phyloP scores from a whole-genome alignment of 2,888 invertebrate species.

The Gnatocerus cornutus region DNA sequence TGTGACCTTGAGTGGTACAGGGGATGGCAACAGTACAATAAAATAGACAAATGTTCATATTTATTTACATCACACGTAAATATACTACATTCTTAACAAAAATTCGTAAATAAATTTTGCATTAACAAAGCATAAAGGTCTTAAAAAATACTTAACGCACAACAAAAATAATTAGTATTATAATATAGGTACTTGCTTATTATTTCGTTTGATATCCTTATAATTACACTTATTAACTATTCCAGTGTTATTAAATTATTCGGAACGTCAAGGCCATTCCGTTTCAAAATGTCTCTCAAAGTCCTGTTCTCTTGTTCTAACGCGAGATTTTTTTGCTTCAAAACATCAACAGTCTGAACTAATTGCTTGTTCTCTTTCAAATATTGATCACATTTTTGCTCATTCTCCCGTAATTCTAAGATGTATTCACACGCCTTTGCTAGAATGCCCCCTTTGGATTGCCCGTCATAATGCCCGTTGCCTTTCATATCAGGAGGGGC shows the following conservation, averaged over 20 bases:
- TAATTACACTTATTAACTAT: constrained; percentile 21
- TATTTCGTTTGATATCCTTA: constrained; percentile 6
- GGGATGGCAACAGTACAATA: too few species aligned
- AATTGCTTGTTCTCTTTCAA: constrained; percentile 81
- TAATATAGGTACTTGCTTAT: constrained; percentile 7
- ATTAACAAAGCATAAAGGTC: constrained; percentile 28
- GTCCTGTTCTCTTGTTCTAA: constrained; percentile 85
- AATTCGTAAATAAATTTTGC: constrained; percentile 16
- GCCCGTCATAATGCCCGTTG: constrained; percentile 76
- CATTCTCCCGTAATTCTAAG: constrained; percentile 84
- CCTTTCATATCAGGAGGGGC: constrained; percentile 75
- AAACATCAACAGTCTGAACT: constrained; percentile 79
- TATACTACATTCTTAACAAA: constrained; percentile 15
- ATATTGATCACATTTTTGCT: constrained; percentile 80
- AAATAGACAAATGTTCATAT: constrained; percentile 16
- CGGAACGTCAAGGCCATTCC: constrained; percentile 75
- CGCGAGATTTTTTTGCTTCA: constrained; percentile 82
- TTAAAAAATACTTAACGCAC: constrained; percentile 28
- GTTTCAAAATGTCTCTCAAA: constrained; percentile 79
- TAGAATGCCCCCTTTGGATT: constrained; percentile 96
- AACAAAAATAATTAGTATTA: constrained; percentile 20
- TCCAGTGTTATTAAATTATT: constrained; percentile 54
- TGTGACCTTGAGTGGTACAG: too few species aligned
- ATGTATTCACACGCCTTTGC: constrained; percentile 98
- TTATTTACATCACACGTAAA: constrained; percentile 22